Base-by-base conservation (phyloP, 2,113 vertebrate species). In the Planiliza haematocheilus region DNA sequence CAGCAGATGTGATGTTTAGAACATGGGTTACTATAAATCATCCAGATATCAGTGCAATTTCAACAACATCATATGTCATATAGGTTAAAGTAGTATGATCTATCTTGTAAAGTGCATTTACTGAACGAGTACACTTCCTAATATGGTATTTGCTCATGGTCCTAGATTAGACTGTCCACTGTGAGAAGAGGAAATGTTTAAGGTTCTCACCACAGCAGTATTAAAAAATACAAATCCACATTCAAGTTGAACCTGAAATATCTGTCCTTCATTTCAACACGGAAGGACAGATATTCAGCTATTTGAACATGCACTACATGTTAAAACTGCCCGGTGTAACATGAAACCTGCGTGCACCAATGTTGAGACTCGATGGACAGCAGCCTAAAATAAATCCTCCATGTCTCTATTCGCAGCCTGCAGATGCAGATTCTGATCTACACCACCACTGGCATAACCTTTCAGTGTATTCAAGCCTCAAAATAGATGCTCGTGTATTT, bases 401-500 rank as follows among this genome's bases (percentile, higher is more conserved):
- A 59, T 17, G 21, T n/a, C 5, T 55, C 43, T 10, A 11, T 57
- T 16, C 1, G 10, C 69, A 21, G 59, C 30, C 10, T n/a, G 16
- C 17, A 49, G 46, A 12, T 20, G 20, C 34, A 17, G 55, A 37
- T 65, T 62, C 57, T 74, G 66, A 84, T 65, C 50, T 17, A 51
- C 12, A 1, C 57, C 12, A 1, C 57, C 8, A 51, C 65, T 21
- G 52, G 20, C 70, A 64, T 37, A 65, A 46, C 70, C 70, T 65
- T 17, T 38, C 7, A 59, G n/a, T 52, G 43, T 50, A 42, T 63
- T 53, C 50, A 13, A 49, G 48, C 36, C 75, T 71, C 20, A 17
- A 65, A 84, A 81, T 60, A 61, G 34, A 74, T 58, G 17, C 7
- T 10, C 9, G 7, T 79, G 42, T 34, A 66, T 68, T 59, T 64